phyloP scores from a whole-genome alignment of 2,113 vertebrate genomes.

The Antechinus stuartii region DNA sequence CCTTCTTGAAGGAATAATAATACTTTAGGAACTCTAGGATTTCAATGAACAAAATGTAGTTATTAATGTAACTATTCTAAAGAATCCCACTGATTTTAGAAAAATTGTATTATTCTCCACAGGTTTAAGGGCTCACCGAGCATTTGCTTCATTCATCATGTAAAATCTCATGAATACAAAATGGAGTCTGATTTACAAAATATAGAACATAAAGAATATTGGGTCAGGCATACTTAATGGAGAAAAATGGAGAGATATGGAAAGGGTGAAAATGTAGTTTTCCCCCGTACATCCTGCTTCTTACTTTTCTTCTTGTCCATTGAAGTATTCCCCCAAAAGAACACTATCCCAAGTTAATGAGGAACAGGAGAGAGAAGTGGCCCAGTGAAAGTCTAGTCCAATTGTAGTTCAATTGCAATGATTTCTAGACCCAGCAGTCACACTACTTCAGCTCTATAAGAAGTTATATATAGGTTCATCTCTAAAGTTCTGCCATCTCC shows the following conservation, averaged over 20 bases:
- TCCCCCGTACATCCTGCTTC: constrained; percentile 16
- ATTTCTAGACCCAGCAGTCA: neutral
- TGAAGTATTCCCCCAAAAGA: constrained; percentile 26
- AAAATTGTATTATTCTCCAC: constrained; percentile 20
- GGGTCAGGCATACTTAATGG: constrained; percentile 15
- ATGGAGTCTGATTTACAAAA: constrained; percentile 34
- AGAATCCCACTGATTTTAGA: constrained; percentile 4
- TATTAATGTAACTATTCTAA: neutral
- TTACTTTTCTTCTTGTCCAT: constrained; percentile 12
- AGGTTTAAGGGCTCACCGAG: constrained; percentile 28
- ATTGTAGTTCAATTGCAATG: constrained; percentile 12
- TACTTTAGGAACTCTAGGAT: constrained; percentile 24
- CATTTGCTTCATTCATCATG: constrained; percentile 36
- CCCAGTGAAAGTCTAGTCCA: neutral
- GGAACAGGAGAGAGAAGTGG: neutral
- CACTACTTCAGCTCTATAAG: constrained; percentile 8
- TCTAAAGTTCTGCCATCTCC: constrained; percentile 17
- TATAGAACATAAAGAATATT: constrained; percentile 22
- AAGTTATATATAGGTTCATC: constrained; percentile 20
- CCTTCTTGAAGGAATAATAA: neutral
- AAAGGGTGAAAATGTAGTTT: neutral
- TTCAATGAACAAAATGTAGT: constrained; percentile 30
- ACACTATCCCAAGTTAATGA: neutral
- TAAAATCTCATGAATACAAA: constrained; percentile 23
- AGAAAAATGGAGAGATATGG: neutral